Evolutionary conservation across 2,888 invertebrate genomes (phyloP), one percentile per base, ranked within the genome.

Genomic region (Gymnocheta viridis): DNA sequence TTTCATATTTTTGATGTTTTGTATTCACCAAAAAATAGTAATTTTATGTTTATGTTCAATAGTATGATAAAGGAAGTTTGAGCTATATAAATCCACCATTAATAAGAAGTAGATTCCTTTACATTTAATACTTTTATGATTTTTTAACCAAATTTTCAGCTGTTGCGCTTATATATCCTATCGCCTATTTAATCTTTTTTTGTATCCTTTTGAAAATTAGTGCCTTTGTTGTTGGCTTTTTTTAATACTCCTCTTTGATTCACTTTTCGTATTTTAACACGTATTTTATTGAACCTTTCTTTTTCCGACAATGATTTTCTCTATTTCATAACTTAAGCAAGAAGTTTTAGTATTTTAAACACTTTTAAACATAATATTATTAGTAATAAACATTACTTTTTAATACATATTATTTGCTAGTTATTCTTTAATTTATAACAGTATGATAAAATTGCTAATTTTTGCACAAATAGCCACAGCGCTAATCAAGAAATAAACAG

Each of bases 1-100:
- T 87, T 88, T 90, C 91, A 92, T 92, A 83, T 81, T 89, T 73
- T 27, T 64, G 69, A 49, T n/a, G 44, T 67, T 74, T 70, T 62
- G 35, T 32, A 19, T 22, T 41, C 12, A 62, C 22, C 19, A 44
- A 10, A 51, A 32, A 19, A 17, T 64, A 24, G 41, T 14, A n/a
- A n/a, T n/a, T n/a, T n/a, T n/a, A n/a, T 1, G 51, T 17, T 54
- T 64, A 10, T 70, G 51, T 64, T 58, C 22, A 41, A 12, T 19
- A 51, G n/a, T n/a, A n/a, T n/a, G n/a, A n/a, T n/a, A n/a, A n/a
- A n/a, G n/a, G n/a, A 69, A 80, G 56, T 67, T 47, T 19, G 24
- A 32, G 66, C 74, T 70, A n/a, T n/a, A n/a, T n/a, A 70, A 67
- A 60, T 67, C 14, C 12, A 70, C 35, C 19, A 32, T n/a, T 29